Evolutionary conservation across 2,888 invertebrate genomes (phyloP).

Genomic region (Hypsopygia costalis): DNA sequence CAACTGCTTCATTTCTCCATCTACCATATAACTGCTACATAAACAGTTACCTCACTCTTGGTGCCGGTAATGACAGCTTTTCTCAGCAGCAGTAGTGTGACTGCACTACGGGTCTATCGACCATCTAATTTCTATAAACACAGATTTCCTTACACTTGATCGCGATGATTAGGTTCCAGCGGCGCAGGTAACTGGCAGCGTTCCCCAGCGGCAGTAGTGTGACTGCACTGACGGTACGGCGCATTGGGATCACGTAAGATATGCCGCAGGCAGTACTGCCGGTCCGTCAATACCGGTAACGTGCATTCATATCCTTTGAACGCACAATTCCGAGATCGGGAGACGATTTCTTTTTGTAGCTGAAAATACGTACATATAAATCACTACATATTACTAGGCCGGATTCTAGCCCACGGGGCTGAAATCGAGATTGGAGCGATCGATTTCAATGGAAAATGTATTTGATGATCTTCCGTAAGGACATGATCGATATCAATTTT

Average conservation of each 20-base stretch:
- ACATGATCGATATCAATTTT: too few species aligned
- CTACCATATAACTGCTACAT: too few species aligned
- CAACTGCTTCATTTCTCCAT: too few species aligned
- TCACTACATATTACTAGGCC: too few species aligned
- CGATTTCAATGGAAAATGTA: too few species aligned
- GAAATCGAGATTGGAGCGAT: too few species aligned
- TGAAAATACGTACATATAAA: slow-evolving; percentile 35
- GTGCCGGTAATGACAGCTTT: slow-evolving; percentile 89
- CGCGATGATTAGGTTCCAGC: slow-evolving; percentile 44
- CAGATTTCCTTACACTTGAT: slow-evolving; percentile 41
- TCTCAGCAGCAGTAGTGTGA: slow-evolving; percentile 83
- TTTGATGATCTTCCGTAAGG: too few species aligned
- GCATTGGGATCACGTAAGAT: slow-evolving; percentile 90
- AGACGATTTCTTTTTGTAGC: slow-evolving; percentile 82
- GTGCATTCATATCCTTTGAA: slow-evolving; percentile 85
- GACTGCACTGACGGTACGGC: slow-evolving; percentile 91
- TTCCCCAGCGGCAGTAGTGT: slow-evolving; percentile 83
- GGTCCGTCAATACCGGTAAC: slow-evolving; percentile 84
- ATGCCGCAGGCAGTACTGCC: slow-evolving; percentile 89
- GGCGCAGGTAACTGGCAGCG: slow-evolving; percentile 90
- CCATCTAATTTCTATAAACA: too few species aligned
- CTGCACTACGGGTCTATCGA: too few species aligned
- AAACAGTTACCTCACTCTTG: slow-evolving; percentile 55
- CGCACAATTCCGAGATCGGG: slow-evolving; percentile 81
- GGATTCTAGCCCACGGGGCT: too few species aligned